phyloP scores from a whole-genome alignment of 2,888 invertebrate species.

The Ormyrus pomaceus region DNA sequence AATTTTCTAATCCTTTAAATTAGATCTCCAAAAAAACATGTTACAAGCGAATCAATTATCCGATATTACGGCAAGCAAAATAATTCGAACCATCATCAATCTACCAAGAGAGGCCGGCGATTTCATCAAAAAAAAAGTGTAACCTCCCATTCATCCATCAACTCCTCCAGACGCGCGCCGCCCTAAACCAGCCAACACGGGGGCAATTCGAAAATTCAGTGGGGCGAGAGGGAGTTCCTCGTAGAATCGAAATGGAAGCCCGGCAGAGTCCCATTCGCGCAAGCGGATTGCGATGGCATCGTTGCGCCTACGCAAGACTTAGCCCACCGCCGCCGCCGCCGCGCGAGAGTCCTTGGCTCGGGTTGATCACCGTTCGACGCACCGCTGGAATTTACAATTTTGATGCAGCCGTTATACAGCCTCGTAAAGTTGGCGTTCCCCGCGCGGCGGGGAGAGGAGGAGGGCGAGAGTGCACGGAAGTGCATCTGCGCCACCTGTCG shows the following conservation, averaged over 20 bases:
- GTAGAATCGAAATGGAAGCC: slow-evolving; percentile 11
- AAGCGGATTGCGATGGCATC: slow-evolving; percentile 44
- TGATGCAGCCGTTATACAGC: slow-evolving; percentile 27
- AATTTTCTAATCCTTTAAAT: too few relatives aligned
- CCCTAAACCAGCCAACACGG: too few relatives aligned
- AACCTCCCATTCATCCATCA: too few relatives aligned
- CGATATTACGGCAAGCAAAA: not conserved
- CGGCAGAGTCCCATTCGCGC: slow-evolving; percentile 21
- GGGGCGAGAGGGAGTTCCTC: too few relatives aligned
- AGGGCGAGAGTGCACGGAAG: not conserved
- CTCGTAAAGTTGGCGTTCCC: slow-evolving; percentile 11
- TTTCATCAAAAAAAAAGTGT: too few relatives aligned
- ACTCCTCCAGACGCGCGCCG: too few relatives aligned
- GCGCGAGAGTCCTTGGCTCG: not conserved
- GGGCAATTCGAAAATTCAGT: too few relatives aligned
- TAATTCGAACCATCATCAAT: too few relatives aligned
- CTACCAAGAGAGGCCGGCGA: too few relatives aligned
- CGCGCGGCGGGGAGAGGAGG: too few relatives aligned
- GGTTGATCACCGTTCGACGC: slow-evolving; percentile 35
- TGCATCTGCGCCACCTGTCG: slow-evolving; percentile 6
- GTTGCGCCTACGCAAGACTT: slow-evolving; percentile 20
- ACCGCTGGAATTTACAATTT: slow-evolving; percentile 28
- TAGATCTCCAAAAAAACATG: too few relatives aligned
- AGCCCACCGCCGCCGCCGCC: not conserved
- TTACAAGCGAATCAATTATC: not conserved